These are phyloP conservation scores for Diglossa brunneiventris DNA, from an alignment of 2,113 vertebrate genomes.

Conservation along the genomic window DNA sequence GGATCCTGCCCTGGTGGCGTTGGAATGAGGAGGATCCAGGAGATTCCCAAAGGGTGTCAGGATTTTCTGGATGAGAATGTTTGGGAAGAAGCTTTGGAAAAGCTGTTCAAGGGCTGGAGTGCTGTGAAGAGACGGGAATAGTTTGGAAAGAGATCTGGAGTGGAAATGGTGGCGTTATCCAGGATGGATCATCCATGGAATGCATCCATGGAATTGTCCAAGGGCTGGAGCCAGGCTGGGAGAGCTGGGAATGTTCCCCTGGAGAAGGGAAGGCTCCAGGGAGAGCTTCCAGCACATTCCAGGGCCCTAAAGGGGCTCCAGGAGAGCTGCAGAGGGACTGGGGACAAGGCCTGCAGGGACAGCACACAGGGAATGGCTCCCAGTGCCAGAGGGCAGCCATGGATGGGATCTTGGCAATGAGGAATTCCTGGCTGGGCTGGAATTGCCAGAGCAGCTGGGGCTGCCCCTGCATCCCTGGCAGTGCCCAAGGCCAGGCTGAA, in stretches of 20 bases:
- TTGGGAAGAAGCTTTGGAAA: background rate
- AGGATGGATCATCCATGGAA: background rate
- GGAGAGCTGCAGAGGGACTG: background rate
- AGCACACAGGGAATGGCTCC: background rate
- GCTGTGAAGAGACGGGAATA: background rate
- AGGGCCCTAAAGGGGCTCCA: background rate
- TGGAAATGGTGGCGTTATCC: fast-evolving
- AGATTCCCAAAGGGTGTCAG: fast-evolving
- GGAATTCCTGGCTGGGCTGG: background rate
- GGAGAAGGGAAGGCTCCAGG: background rate
- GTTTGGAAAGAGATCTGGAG: background rate
- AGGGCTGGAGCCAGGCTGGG: background rate
- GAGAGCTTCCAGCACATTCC: background rate
- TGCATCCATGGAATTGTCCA: background rate
- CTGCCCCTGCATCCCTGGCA: background rate
- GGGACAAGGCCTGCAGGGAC: background rate
- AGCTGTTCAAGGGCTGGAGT: fast-evolving
- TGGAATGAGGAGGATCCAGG: background rate
- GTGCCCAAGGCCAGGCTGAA: fast-evolving
- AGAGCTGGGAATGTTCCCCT: background rate
- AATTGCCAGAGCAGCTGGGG: background rate
- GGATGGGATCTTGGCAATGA: background rate
- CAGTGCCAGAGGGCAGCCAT: background rate
- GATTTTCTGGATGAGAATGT: background rate
- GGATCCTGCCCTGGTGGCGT: background rate